Base-by-base conservation (phyloP, 2,113 vertebrate genomes). In the Typhlomys cinereus region DNA sequence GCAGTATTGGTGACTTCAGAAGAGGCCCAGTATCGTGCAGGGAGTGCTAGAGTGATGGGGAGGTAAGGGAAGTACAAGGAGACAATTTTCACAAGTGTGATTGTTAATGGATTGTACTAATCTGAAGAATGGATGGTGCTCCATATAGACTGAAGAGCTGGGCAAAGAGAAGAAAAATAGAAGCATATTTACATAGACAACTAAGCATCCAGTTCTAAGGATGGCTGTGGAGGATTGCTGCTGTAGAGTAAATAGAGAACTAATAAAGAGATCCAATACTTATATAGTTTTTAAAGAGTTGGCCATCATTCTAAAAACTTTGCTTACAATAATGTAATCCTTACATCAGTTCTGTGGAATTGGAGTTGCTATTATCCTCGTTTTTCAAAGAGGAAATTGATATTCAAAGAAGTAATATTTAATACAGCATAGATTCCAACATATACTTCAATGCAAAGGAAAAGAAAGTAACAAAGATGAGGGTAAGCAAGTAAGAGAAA, bases 341-440 rank as follows among this genome's bases (percentile, higher is more conserved):
- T 94, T 70, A 61, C 9, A 85, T 73, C 70, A 90, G 5, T 41
- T 93, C 41, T 46, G 0, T 76, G 36, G 50, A 52, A 3, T 59
- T 73, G 74, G 34, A 62, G 64, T 61, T 73, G 2, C 69, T 84
- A 31, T 54, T 81, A 74, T 48, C 31, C 29, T 54, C 48, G 44
- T n/a, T 82, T 94, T 94, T 62, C 52, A 78, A 62, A 81, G 57
- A 92, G 62, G 36, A 78, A 82, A 73, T 41, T n/a, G 41, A 85
- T 44, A 71, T 74, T 44, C 15, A 54, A 25, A 64, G 20, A 94
- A 70, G 46, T 64, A 61, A 34, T 31, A 5, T 90, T n/a, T 12
- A 92, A 85, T 88, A 81, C 78, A 31, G 44, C 69, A 88, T 48
- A 67, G 50, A 82, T 36, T 54, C 54, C 64, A 39, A 48, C 21